These are phyloP conservation scores for Anagrus nilaparvatae DNA, from an alignment of 1,140 invertebrate genomes.

Conservation along the genomic window DNA sequence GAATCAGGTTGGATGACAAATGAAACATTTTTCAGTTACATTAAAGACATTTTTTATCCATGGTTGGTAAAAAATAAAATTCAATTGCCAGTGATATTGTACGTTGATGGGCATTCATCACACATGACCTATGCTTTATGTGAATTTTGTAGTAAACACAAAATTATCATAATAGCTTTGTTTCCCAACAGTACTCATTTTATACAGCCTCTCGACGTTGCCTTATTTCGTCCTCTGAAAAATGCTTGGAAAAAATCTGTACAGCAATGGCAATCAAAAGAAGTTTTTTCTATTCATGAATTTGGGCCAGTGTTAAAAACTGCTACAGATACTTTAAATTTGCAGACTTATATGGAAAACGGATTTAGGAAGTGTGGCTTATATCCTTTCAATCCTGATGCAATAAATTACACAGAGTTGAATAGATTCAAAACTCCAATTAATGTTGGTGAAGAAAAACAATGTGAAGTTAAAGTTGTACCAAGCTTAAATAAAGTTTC, in stretches of 20 bases:
- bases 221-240: conserved; percentile 27
- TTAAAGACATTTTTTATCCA: conserved; percentile 29
- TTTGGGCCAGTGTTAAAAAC: too few relatives aligned
- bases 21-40: conserved; percentile 33
- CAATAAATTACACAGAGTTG: too few relatives aligned
- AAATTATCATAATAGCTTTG: conserved; percentile 9
- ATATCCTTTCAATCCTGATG: too few relatives aligned
- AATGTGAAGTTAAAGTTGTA: too few relatives aligned
- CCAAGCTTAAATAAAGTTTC: too few relatives aligned
- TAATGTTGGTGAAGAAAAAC: too few relatives aligned
- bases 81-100: conserved; percentile 26
- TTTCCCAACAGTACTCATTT: conserved; percentile 23
- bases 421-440: too few relatives aligned
- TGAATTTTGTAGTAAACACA: conserved; percentile 22
- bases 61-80: conserved; percentile 27
- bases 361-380: too few relatives aligned
- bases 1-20: conserved; percentile 34
- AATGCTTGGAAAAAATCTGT: conserved; percentile 6
- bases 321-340: too few relatives aligned
- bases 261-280: conserved; percentile 1
- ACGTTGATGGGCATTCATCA: conserved; percentile 32
- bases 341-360: too few relatives aligned
- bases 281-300: conserved; percentile 4
- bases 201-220: conserved; percentile 21
- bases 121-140: conserved; percentile 23